Conservation (phyloP, 2,113 vertebrate species). For the Miniopterus natalensis region DNA sequence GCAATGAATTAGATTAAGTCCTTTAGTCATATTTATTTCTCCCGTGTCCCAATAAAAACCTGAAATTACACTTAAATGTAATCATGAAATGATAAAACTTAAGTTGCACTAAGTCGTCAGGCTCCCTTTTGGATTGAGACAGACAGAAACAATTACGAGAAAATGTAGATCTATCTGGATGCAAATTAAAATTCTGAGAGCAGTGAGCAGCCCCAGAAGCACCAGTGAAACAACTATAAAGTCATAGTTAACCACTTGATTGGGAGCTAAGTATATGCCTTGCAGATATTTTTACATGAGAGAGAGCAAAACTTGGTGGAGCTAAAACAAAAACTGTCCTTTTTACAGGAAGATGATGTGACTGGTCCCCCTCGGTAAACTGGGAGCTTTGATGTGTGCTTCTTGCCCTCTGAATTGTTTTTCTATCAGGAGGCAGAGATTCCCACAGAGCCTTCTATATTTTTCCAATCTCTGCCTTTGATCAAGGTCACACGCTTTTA, state of each 20-base stretch:
- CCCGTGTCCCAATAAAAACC: background rate
- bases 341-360: background rate
- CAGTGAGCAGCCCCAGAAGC: background rate
- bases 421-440: constrained; percentile 21
- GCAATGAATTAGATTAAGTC: constrained; percentile 3
- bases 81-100: constrained; percentile 50
- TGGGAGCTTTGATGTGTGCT: background rate
- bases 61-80: constrained; percentile 32
- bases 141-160: constrained; percentile 49
- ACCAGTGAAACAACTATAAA: background rate
- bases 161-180: constrained; percentile 21
- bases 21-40: background rate
- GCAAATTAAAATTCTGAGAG: constrained; percentile 34
- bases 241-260: background rate
- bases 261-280: constrained; percentile 5
- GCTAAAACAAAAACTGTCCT: background rate
- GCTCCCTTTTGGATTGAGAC: constrained; percentile 18
- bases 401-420: constrained; percentile 34
- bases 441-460: background rate
- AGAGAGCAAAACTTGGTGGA: background rate
- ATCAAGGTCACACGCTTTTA: constrained; percentile 33
- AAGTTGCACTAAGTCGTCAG: background rate
- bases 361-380: background rate
- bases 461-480: constrained; percentile 57
- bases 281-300: background rate